Evolutionary conservation across 1,140 invertebrate species (phyloP).

Genomic region (Sinella curviseta): DNA sequence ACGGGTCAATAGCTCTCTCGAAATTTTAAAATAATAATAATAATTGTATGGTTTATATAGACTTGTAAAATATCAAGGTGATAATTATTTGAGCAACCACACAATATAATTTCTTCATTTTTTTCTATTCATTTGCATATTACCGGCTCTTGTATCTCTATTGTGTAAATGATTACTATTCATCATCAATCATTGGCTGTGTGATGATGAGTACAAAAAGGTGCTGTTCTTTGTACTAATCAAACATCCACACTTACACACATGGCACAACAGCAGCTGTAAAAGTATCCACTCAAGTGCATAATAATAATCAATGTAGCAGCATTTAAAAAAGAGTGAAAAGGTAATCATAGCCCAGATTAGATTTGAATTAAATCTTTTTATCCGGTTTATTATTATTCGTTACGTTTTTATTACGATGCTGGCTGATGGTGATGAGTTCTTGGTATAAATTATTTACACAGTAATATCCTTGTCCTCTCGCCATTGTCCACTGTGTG

Average conservation of each 20-base stretch:
- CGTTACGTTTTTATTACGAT: not conserved
- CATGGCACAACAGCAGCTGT: not conserved
- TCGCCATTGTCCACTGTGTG: not conserved
- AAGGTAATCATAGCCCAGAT: not conserved
- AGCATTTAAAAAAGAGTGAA: not conserved
- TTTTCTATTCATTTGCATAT: not conserved
- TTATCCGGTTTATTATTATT: constrained; percentile 9
- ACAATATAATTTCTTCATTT: too few relatives aligned
- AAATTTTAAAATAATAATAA: not conserved
- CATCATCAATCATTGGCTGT: too few relatives aligned
- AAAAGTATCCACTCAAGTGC: not conserved
- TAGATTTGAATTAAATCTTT: constrained; percentile 14
- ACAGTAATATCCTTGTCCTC: not conserved
- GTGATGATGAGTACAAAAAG: too few relatives aligned
- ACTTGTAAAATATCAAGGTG: not conserved
- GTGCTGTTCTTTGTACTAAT: not conserved
- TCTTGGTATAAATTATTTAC: not conserved
- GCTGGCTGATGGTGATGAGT: not conserved
- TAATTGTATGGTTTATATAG: not conserved
- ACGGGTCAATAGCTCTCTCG: not conserved
- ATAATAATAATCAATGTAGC: not conserved
- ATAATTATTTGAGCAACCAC: not conserved
- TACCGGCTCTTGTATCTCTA: too few relatives aligned
- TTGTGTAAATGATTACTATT: too few relatives aligned
- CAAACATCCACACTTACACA: too few relatives aligned